These are phyloP conservation scores for Eubasilissa regina DNA, from an alignment of 1,140 invertebrate species.

Conservation along the genomic window DNA sequence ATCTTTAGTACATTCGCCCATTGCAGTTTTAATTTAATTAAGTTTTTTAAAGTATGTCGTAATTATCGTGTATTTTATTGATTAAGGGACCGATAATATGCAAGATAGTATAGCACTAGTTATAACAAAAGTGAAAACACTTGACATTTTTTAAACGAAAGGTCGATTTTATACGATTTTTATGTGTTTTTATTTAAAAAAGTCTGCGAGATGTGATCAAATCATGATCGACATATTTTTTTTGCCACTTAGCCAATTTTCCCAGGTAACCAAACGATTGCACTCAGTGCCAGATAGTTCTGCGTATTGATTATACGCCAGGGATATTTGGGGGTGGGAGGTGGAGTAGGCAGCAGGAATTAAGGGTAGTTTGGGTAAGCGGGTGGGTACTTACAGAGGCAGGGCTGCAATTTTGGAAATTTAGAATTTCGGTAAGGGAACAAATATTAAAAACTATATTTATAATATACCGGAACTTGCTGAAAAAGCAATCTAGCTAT, in stretches of 20 bases:
- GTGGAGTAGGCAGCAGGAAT: neutral
- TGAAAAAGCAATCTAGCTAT: too few relatives aligned
- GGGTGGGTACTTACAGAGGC: neutral
- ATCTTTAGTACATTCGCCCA: too few relatives aligned
- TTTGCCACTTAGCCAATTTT: neutral
- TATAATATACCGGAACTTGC: too few relatives aligned
- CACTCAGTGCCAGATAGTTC: slow-evolving; percentile 2
- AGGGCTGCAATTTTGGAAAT: slow-evolving; percentile 8
- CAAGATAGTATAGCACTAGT: too few relatives aligned
- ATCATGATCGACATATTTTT: neutral
- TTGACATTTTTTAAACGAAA: too few relatives aligned
- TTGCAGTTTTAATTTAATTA: too few relatives aligned
- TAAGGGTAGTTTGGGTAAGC: neutral
- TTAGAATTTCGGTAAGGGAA: neutral
- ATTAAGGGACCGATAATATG: too few relatives aligned
- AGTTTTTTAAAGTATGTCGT: too few relatives aligned
- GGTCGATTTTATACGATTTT: neutral
- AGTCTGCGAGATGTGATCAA: too few relatives aligned
- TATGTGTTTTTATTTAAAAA: neutral
- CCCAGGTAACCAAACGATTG: neutral
- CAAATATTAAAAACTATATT: too few relatives aligned
- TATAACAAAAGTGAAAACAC: too few relatives aligned
- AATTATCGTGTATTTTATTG: too few relatives aligned
- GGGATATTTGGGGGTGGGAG: neutral
- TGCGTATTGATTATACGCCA: slow-evolving; percentile 36